Percentiles rank a stretch among this genome's conserved stretches.
Evolutionary conservation across 2,113 vertebrate species (phyloP).

Genomic region (Paraplagusia blochii): DNA sequence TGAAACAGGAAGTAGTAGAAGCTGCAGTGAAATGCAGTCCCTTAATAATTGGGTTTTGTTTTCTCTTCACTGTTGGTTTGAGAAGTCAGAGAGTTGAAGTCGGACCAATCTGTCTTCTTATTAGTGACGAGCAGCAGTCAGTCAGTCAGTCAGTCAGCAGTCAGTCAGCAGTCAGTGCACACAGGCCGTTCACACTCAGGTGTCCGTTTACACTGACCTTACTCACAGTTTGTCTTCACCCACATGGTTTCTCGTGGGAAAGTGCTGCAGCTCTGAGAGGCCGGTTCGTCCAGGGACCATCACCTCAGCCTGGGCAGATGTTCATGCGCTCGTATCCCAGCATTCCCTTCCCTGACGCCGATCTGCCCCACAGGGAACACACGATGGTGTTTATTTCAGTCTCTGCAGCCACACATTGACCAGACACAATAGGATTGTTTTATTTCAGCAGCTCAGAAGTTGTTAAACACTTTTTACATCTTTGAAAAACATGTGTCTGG

Average conservation of each 20-base stretch:
- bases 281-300: slow-evolving; percentile 25
- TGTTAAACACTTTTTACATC: too few species aligned
- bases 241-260: slow-evolving; percentile 52
- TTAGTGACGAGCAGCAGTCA: slow-evolving; percentile 22
- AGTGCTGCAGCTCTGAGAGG: slow-evolving; percentile 8
- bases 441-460: slow-evolving; percentile 2
- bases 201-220: slow-evolving; percentile 55
- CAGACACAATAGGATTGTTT: background rate
- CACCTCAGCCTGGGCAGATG: slow-evolving; percentile 44
- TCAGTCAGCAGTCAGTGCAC: slow-evolving; percentile 14
- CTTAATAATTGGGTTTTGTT: background rate
- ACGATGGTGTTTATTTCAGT: background rate
- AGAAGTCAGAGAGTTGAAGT: slow-evolving; percentile 1
- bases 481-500: too few species aligned
- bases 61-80: background rate
- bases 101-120: slow-evolving; percentile 8
- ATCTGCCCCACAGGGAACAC: background rate
- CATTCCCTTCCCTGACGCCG: slow-evolving; percentile 19
- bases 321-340: slow-evolving; percentile 34
- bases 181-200: slow-evolving; percentile 42
- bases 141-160: too few species aligned
- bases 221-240: slow-evolving; percentile 59
- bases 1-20: background rate
- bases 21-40: background rate
- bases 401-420: background rate